Conservation (phyloP, 2,888 invertebrate species). For the Dolichopus griseipennis region DNA sequence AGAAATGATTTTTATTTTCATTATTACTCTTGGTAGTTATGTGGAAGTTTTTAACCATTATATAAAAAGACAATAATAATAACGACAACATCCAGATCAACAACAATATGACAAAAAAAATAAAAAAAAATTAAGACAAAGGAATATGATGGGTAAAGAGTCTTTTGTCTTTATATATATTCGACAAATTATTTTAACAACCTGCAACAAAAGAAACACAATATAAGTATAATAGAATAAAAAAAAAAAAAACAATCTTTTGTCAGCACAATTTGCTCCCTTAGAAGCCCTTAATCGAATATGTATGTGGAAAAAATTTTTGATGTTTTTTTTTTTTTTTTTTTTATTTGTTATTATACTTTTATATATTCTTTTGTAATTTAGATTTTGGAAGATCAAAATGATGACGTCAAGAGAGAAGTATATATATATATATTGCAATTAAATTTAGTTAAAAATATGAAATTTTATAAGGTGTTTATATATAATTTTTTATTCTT, state of each 20-base stretch:
- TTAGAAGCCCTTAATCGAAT: conserved; percentile 6
- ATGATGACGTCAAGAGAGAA: conserved; percentile 7
- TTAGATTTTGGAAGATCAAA: background rate
- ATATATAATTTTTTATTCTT: too few species aligned
- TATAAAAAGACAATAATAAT: background rate
- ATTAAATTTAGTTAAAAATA: too few species aligned
- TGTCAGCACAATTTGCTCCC: conserved; percentile 26
- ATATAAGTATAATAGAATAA: background rate
- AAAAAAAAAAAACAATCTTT: conserved; percentile 21
- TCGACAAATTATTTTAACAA: conserved; percentile 7
- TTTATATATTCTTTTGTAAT: too few species aligned
- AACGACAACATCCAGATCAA: too few species aligned
- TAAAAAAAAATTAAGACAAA: background rate
- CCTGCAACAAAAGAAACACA: conserved; percentile 2
- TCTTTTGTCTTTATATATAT: background rate
- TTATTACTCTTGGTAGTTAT: background rate
- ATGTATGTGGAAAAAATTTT: background rate
- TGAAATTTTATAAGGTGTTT: too few species aligned
- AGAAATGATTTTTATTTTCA: background rate
- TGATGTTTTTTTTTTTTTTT: background rate
- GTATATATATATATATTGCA: too few species aligned
- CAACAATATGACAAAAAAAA: background rate
- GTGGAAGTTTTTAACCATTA: conserved; percentile 3
- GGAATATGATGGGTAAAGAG: background rate
- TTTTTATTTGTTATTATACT: background rate